Conservation (phyloP, 2,113 vertebrate genomes). For the Neogale vison region DNA sequence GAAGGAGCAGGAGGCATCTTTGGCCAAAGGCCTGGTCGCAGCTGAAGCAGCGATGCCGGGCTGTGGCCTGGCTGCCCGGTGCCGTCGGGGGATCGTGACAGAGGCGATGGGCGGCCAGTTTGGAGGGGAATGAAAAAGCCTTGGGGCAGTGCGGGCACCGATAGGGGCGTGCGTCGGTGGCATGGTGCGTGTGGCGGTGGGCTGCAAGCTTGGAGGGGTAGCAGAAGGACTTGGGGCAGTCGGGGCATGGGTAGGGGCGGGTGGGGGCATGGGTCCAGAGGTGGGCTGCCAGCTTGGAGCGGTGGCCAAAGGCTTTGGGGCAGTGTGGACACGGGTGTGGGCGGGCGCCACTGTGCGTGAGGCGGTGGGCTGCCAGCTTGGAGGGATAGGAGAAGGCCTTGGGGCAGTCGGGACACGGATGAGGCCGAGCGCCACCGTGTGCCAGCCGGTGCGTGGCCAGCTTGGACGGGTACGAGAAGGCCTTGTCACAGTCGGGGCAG, state of each 20-base stretch:
- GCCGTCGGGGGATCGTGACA: conserved; percentile 65
- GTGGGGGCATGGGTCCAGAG: conserved; percentile 78
- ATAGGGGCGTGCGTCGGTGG: conserved; percentile 82
- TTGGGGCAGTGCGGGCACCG: conserved; percentile 81
- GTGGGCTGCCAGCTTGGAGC: conserved; percentile 80
- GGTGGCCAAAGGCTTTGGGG: conserved; percentile 80
- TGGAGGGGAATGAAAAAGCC: conserved; percentile 80
- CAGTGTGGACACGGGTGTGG: conserved; percentile 79
- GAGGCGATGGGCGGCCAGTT: conserved; percentile 75
- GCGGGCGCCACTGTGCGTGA: conserved; percentile 81
- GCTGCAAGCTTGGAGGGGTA: conserved; percentile 81
- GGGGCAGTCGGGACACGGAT: conserved; percentile 79
- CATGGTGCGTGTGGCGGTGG: conserved; percentile 81
- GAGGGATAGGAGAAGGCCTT: conserved; percentile 73
- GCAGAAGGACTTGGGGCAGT: conserved; percentile 83
- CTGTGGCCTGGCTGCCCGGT: background rate
- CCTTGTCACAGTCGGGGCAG: conserved; percentile 80
- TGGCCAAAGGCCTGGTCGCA: conserved; percentile 79
- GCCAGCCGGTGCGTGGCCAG: conserved; percentile 79
- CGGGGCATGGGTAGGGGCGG: conserved; percentile 76
- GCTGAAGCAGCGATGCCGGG: conserved; percentile 63
- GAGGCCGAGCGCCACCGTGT: conserved; percentile 75
- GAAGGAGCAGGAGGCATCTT: conserved; percentile 77
- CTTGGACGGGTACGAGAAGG: conserved; percentile 82
- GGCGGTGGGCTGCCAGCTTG: conserved; percentile 80